These are phyloP conservation scores for Ictalurus furcatus DNA, from an alignment of 2,113 vertebrate genomes.

Conservation along the genomic window DNA sequence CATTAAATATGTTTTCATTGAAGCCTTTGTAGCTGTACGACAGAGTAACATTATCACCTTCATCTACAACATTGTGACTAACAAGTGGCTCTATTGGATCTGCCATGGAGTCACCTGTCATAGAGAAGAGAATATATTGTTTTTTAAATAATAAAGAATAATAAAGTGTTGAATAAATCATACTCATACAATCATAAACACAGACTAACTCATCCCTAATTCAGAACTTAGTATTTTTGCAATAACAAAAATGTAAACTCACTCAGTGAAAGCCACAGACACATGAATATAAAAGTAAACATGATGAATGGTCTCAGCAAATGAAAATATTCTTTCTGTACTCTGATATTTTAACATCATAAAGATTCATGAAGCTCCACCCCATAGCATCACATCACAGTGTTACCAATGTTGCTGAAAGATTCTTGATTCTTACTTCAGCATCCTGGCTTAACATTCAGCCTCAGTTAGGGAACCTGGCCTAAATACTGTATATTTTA, in stretches of 20 bases:
- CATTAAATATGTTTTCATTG: no score
- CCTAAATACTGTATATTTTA: neutral
- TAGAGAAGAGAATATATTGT: neutral
- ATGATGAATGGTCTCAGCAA: neutral
- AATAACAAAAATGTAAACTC: neutral
- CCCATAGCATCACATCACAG: neutral
- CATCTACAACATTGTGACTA: neutral
- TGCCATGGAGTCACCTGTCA: constrained; percentile 12
- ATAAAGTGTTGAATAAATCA: neutral
- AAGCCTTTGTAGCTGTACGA: neutral
- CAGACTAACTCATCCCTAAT: neutral
- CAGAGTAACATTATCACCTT: constrained; percentile 7
- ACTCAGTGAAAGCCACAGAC: neutral
- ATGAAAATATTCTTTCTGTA: neutral
- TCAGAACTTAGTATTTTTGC: neutral
- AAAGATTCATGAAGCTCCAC: neutral
- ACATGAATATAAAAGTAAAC: neutral
- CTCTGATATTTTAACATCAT: neutral
- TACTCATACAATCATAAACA: no score
- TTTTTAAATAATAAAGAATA: neutral
- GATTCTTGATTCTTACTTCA: neutral
- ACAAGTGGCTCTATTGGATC: neutral
- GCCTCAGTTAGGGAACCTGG: neutral
- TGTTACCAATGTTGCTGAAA: neutral
- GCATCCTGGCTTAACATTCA: neutral